Evolutionary conservation across 2,888 invertebrate genomes (phyloP), one percentile per base, ranked within the genome.

Genomic region (Drosophila picticornis): DNA sequence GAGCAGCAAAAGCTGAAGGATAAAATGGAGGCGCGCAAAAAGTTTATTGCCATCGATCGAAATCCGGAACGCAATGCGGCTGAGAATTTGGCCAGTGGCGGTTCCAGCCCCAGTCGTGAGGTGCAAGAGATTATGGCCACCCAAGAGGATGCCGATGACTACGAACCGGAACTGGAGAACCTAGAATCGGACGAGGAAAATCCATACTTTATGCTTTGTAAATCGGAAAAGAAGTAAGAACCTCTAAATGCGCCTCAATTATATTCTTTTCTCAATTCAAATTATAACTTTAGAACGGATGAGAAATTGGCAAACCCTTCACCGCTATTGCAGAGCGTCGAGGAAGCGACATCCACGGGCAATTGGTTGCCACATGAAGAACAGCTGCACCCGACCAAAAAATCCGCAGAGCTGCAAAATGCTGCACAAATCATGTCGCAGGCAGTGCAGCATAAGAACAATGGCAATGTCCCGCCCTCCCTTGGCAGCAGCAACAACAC

Each of bases 91-190:
- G 95, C 96, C 1, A 97, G 97, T 60, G 97, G 96, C n/a, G 97
- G 97, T 19, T 97, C 97, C 72, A 97, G 97, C 92, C 97, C 98
- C 7, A 97, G 97, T 88, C 94, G 97, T 29, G 98, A 98, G 94
- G 98, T 98, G 29, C 96, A 97, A 91, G 96, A 98, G 94, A 98
- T 98, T 81, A 94, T 98, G 92, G 95, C 96, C 7, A 94, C 96
- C 51, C 95, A 95, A 80, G 95, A 95, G n/a, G 92, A 92, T 64
- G 55, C 63, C 3, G 86, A 91, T 67, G 73, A 74, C 19, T 79
- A 82, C 22, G 86, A 88, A 10, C 63, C 75, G 2, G 83, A 80
- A 34, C 36, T 81, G 29, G 77, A 60, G 27, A 74, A 77, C 48
- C 32, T 81, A 9, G 76, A 83, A 57, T 88, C 76, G 0, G 86